Conservation (phyloP, 2,797 vertebrate genomes). For the Catamblyrhynchus diadema region DNA sequence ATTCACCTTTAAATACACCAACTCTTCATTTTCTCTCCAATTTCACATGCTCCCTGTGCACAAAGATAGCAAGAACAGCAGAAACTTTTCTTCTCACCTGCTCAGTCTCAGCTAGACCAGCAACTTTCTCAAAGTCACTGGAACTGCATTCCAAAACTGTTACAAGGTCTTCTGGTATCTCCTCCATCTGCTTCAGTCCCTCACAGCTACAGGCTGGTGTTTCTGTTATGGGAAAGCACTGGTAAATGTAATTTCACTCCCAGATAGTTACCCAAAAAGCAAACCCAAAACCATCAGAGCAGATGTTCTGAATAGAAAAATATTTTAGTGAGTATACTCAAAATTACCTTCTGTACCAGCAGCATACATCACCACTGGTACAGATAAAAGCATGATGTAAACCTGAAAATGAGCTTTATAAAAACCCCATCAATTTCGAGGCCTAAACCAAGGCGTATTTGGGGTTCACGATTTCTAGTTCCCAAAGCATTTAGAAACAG, state of each 20-base stretch:
- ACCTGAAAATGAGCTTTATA: not conserved
- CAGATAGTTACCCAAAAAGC: not conserved
- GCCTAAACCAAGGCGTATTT: not conserved
- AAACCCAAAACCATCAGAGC: not conserved
- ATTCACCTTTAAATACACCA: not conserved
- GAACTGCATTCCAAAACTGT: not conserved
- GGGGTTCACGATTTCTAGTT: fast-evolving
- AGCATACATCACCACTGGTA: not conserved
- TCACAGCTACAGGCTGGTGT: not conserved
- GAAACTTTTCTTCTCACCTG: constrained; percentile 29
- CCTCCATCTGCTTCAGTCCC: not conserved
- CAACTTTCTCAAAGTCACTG: not conserved
- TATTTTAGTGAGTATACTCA: not conserved
- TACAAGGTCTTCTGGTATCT: not conserved
- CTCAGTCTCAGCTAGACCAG: not conserved
- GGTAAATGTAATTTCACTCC: not conserved
- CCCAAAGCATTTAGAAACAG: not conserved
- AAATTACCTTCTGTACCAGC: not conserved
- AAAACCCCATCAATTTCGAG: not conserved
- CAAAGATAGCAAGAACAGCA: not conserved
- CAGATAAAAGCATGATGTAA: not conserved
- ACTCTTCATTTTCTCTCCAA: not conserved
- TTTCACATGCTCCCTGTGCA: not conserved
- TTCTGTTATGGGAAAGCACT: not conserved
- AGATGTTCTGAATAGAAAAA: not conserved